Base-by-base conservation (phyloP, 1,140 invertebrate genomes). In the Gonatopus flavifemur region DNA sequence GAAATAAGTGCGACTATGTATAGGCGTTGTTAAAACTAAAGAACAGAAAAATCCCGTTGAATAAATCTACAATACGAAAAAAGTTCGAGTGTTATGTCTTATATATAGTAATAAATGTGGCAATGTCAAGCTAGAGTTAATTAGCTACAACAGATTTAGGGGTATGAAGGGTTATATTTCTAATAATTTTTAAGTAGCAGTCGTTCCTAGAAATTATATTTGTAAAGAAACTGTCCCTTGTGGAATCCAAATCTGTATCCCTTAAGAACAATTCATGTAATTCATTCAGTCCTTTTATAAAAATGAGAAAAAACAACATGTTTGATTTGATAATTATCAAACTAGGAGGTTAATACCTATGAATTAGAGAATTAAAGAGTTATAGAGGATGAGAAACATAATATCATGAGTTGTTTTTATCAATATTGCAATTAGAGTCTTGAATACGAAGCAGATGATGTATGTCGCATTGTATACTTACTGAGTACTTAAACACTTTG, bases 101-200 rank as follows among this genome's bases (percentile, higher is more conserved):
- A 70, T 60, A n/a, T 63, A 60, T 66, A 70, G 49, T 69, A n/a
- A n/a, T n/a, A 57, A 69, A 70, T 72, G 70, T 72, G 72, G 70
- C 70, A 69, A 73, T 69, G 67, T 71, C 66, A 64, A 73, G 62
- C 68, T 74, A 74, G n/a, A n/a, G 67, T 71, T 76, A 74, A 58
- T 73, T 73, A 69, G 64, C n/a, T 64, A 49, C 59, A 67, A 55
- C 63, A 72, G n/a, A n/a, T 60, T 71, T 70, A 69, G 64, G 67
- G 71, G 65, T 70, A 69, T 64, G 62, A 65, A 69, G 69, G 69
- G n/a, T n/a, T n/a, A 73, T 74, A 67, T 67, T 67, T 69, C 58
- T 64, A 64, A 59, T 65, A 57, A n/a, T 61, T 56, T 64, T 66
- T 70, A 67, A 69, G 56, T 49, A 57, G 55, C 63, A 63, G 48